Evolutionary conservation across 2,888 invertebrate species (phyloP), one percentile per base, ranked within the genome.

Genomic region (Oxycera nigricornis): DNA sequence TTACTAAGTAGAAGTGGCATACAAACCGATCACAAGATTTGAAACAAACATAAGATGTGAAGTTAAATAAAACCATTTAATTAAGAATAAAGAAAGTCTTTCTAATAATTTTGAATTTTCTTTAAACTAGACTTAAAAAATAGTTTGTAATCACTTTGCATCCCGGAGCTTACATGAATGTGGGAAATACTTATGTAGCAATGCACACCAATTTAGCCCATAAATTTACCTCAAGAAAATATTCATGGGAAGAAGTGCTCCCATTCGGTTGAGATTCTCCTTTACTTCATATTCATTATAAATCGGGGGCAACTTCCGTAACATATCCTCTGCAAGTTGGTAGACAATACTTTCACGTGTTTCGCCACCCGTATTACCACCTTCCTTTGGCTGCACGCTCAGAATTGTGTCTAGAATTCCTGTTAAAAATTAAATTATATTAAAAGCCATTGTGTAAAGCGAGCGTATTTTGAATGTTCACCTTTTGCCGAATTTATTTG

Each of bases 301-400:
- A 80, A 93, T 94, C 73, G 90, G 88, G 0, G 98, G 98, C 78
- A 92, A 82, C 84, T 95, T 95, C 65, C 90, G 88, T 74, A 95
- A 82, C 97, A 98, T 98, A 81, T 98, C 98, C 80, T 95, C 93
- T 6, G 97, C 96, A 79, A 97, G 87, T 80, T 92, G 90, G 85
- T 96, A 96, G 2, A 97, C 97, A 57, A 96, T 92, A 79, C 91
- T 93, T 85, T 98, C 98, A 79, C 97, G 89, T 0, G 95, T 94
- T 87, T 98, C 97, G 0, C 97, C 96, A 0, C 95, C 95, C 76
- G 92, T 92, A 22, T 91, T 90, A 0, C 94, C 95, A 1, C 96
- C 94, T 87, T 98, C 97, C 82, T 98, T 98, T 0, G 98, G 98
- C 82, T 98, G 97, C n/a, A 98, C 97, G 83, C 91, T 96, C 52